A percentile compares a stretch with the other conserved stretches of the same genome.
These are phyloP conservation scores for Luidia sarsii DNA, from an alignment of 53 echinoderm and acorn worm genomes.

Conservation along the genomic window DNA sequence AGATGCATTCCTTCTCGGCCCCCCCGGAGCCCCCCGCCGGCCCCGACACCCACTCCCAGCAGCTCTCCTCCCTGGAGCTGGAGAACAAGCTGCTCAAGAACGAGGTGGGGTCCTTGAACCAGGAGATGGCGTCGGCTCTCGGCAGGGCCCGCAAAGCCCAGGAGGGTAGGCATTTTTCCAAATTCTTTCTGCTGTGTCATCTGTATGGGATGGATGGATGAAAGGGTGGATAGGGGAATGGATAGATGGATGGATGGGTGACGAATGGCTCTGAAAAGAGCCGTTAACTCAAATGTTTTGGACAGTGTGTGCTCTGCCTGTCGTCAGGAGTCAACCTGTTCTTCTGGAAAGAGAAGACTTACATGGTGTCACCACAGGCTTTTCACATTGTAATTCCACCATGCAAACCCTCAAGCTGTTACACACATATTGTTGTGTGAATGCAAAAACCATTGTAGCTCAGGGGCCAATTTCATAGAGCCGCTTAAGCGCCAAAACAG, in stretches of 20 bases:
- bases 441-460: too few species aligned
- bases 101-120: conserved; percentile 91
- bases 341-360: too few species aligned
- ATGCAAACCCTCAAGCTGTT: too few species aligned
- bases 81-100: conserved; percentile 95
- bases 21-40: conserved; percentile 64
- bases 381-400: too few species aligned
- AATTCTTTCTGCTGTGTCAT: too few species aligned
- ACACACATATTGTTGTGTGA: too few species aligned
- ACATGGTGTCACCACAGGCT: too few species aligned
- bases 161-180: conserved; percentile 53
- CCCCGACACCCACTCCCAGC: conserved; percentile 56
- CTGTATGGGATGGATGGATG: background rate
- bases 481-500: too few species aligned
- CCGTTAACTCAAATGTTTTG: too few species aligned
- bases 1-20: background rate
- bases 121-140: conserved; percentile 90
- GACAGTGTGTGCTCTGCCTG: background rate
- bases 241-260: background rate
- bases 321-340: background rate
- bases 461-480: too few species aligned
- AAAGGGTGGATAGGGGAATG: too few species aligned
- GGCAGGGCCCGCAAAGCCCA: conserved; percentile 82
- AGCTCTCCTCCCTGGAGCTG: conserved; percentile 87
- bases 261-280: too few species aligned